Evolutionary conservation across 2,888 invertebrate species (phyloP).

Genomic region (Griposia aprilina): DNA sequence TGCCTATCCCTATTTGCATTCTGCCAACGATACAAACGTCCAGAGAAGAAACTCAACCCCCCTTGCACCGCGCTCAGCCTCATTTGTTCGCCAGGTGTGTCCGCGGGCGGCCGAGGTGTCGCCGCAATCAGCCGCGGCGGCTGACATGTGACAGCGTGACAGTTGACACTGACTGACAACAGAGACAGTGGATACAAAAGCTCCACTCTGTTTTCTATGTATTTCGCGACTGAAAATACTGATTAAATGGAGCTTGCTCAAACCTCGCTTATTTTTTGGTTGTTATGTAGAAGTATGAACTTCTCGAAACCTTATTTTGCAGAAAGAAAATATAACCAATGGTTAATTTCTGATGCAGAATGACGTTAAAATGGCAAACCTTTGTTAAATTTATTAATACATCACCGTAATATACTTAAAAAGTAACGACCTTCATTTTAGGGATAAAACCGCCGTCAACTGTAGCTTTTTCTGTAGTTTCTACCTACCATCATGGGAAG

Average conservation of each 20-base stretch:
- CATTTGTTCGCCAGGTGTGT: slow-evolving; percentile 64
- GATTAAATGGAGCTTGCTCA: background rate
- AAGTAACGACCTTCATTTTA: background rate
- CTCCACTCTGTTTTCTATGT: background rate
- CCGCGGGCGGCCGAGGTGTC: slow-evolving; percentile 77
- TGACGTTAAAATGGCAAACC: background rate
- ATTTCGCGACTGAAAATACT: background rate
- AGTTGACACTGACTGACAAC: slow-evolving; percentile 75
- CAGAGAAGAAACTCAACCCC: slow-evolving; percentile 39
- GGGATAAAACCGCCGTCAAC: background rate
- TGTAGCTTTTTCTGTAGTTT: background rate
- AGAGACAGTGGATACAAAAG: slow-evolving; percentile 16
- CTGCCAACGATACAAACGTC: slow-evolving; percentile 28
- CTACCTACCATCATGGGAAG: background rate
- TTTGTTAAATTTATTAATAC: background rate
- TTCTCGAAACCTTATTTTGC: background rate
- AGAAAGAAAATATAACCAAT: background rate
- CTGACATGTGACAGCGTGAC: slow-evolving; percentile 82
- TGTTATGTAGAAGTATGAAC: background rate
- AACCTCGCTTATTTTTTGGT: background rate
- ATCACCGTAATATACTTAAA: background rate
- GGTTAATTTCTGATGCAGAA: background rate
- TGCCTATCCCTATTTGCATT: background rate
- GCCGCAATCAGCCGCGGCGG: slow-evolving; percentile 87
- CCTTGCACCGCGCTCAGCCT: slow-evolving; percentile 30